Conservation (phyloP, 1,140 invertebrate genomes). For the Armadillidium nasatum region DNA sequence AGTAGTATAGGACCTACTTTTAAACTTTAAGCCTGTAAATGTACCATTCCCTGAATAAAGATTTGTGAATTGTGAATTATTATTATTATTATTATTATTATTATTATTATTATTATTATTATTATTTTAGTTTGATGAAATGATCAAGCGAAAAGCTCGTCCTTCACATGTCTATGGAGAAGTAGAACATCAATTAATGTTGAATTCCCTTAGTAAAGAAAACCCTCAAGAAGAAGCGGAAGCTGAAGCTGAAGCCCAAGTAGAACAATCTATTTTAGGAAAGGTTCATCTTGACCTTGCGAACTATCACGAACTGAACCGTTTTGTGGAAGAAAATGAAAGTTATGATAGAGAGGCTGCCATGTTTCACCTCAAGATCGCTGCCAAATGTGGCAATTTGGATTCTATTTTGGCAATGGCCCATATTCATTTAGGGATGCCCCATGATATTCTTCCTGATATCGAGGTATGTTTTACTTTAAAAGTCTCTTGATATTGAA, state of each 20-base stretch:
- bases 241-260: background rate
- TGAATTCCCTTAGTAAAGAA: slow-evolving; percentile 29
- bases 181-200: slow-evolving; percentile 49
- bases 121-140: slow-evolving; percentile 29
- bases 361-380: slow-evolving; percentile 56
- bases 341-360: slow-evolving; percentile 55
- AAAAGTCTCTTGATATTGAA: too few relatives aligned
- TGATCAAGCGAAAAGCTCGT: slow-evolving; percentile 48
- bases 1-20: too few relatives aligned
- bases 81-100: background rate
- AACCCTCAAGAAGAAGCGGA: background rate
- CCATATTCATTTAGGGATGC: slow-evolving; percentile 53
- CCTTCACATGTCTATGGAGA: slow-evolving; percentile 54
- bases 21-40: too few relatives aligned
- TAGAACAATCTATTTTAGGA: background rate
- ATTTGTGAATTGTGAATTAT: too few relatives aligned
- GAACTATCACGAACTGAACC: slow-evolving; percentile 58
- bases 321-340: slow-evolving; percentile 50
- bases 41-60: too few relatives aligned
- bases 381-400: slow-evolving; percentile 55
- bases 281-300: slow-evolving; percentile 59
- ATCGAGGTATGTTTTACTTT: slow-evolving; percentile 43
- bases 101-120: background rate
- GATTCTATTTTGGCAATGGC: slow-evolving; percentile 56
- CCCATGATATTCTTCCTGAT: slow-evolving; percentile 54